Conservation (phyloP, 2,888 invertebrate species). For the Meteorus cinctellus region DNA sequence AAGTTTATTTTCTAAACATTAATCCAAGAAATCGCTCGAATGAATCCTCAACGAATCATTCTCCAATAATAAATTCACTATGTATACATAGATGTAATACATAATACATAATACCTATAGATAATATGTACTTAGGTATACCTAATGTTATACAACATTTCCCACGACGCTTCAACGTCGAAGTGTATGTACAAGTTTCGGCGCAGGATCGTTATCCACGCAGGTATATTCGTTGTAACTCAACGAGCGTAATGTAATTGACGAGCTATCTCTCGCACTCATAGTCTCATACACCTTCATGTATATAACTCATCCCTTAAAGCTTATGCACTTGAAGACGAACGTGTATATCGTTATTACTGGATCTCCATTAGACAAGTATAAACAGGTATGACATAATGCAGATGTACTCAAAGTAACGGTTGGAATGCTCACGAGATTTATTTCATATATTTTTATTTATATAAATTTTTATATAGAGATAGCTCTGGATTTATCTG, state of each 20-base stretch:
- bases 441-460: not conserved
- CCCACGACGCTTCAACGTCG: slow-evolving; percentile 42
- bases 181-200: slow-evolving; percentile 33
- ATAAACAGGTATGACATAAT: not conserved
- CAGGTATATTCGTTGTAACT: slow-evolving; percentile 22
- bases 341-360: not conserved
- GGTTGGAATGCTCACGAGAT: not conserved
- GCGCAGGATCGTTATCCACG: slow-evolving; percentile 39
- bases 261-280: slow-evolving; percentile 31
- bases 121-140: not conserved
- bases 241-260: slow-evolving; percentile 40
- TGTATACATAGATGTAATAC: not conserved
- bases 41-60: slow-evolving; percentile 17
- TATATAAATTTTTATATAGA: not conserved
- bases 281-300: slow-evolving; percentile 22
- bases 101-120: slow-evolving; percentile 3
- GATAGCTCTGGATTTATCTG: not conserved
- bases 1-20: not conserved
- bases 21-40: slow-evolving; percentile 2
- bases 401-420: not conserved
- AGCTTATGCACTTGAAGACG: not conserved
- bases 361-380: slow-evolving; percentile 16
- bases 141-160: slow-evolving; percentile 33
- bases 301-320: slow-evolving; percentile 25
- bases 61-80: slow-evolving; percentile 25